Conservation (phyloP, 2,113 vertebrate genomes). For the Psophia crepitans region DNA sequence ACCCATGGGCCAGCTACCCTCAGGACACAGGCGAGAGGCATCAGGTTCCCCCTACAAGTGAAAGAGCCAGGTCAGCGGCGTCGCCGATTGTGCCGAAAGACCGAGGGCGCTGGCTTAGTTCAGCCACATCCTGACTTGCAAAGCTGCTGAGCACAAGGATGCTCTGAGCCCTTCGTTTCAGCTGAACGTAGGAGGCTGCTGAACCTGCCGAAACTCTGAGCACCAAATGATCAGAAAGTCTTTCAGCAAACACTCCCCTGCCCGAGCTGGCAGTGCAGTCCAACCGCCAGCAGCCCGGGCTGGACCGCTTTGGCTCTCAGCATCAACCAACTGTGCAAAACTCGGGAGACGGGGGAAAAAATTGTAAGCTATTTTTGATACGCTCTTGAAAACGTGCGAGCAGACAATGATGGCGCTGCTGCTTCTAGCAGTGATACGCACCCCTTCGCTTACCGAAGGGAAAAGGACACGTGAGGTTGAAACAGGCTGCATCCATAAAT, state of each 20-base stretch:
- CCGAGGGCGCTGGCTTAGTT: not conserved
- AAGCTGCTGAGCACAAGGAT: not conserved
- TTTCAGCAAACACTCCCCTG: not conserved
- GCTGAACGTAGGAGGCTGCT: accelerated
- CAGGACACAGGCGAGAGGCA: not conserved
- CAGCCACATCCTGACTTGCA: not conserved
- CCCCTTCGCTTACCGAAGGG: not conserved
- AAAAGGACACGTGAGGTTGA: not conserved
- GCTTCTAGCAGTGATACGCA: accelerated
- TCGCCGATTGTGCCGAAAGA: not conserved
- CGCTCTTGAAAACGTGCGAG: not conserved
- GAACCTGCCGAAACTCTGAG: not conserved
- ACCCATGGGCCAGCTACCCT: not conserved
- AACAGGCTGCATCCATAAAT: not conserved
- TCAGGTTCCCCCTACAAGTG: not conserved
- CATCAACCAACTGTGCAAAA: not conserved
- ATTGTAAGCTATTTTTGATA: not conserved
- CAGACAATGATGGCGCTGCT: not conserved
- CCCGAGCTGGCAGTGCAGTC: accelerated
- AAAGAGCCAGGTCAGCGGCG: not conserved
- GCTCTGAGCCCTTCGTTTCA: not conserved
- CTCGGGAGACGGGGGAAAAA: not conserved
- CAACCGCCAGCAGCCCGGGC: not conserved
- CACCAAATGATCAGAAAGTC: not conserved
- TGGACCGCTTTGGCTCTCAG: not conserved